Percentiles rank a stretch among this genome's conserved stretches.
Conservation (phyloP, 1,140 invertebrate genomes). For the Drosophila ogumai region DNA sequence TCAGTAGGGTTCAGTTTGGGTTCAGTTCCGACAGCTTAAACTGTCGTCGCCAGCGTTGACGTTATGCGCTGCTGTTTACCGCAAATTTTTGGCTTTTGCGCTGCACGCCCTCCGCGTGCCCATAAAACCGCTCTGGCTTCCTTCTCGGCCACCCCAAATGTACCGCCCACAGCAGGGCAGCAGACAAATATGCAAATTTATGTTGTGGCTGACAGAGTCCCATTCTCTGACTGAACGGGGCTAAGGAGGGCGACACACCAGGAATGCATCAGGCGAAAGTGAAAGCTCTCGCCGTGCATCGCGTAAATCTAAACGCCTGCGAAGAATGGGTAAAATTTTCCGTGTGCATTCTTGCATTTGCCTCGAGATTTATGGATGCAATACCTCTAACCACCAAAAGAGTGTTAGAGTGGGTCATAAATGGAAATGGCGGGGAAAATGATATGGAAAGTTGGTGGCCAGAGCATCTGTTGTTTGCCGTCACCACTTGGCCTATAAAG, state of each 20-base stretch:
- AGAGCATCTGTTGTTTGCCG: slow-evolving; percentile 33
- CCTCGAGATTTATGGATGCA: slow-evolving; percentile 58
- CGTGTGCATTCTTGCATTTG: slow-evolving; percentile 63
- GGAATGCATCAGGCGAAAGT: slow-evolving; percentile 78
- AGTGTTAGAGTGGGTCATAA: slow-evolving; percentile 20
- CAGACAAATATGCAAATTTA: slow-evolving; percentile 82
- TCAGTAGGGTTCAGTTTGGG: slow-evolving; percentile 7
- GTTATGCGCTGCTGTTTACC: slow-evolving; percentile 65
- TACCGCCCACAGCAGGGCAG: slow-evolving; percentile 11
- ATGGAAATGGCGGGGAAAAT: slow-evolving; percentile 3
- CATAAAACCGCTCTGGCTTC: slow-evolving; percentile 10
- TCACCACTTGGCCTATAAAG: slow-evolving; percentile 7
- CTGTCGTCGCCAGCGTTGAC: slow-evolving; percentile 47
- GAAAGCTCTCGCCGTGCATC: slow-evolving; percentile 70
- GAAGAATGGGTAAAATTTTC: slow-evolving; percentile 65
- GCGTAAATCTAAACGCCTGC: slow-evolving; percentile 64
- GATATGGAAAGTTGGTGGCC: slow-evolving; percentile 12
- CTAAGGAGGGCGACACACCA: slow-evolving; percentile 14
- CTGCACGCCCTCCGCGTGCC: slow-evolving; percentile 50
- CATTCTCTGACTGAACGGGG: slow-evolving; percentile 4
- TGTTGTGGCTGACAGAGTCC: slow-evolving; percentile 65
- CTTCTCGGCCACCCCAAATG: slow-evolving; percentile 1
- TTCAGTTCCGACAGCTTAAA: slow-evolving; percentile 71
- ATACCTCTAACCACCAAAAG: slow-evolving; percentile 17
- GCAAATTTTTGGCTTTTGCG: slow-evolving; percentile 74